Conservation (phyloP, 2,113 vertebrate species). For the Paramormyrops kingsleyae region DNA sequence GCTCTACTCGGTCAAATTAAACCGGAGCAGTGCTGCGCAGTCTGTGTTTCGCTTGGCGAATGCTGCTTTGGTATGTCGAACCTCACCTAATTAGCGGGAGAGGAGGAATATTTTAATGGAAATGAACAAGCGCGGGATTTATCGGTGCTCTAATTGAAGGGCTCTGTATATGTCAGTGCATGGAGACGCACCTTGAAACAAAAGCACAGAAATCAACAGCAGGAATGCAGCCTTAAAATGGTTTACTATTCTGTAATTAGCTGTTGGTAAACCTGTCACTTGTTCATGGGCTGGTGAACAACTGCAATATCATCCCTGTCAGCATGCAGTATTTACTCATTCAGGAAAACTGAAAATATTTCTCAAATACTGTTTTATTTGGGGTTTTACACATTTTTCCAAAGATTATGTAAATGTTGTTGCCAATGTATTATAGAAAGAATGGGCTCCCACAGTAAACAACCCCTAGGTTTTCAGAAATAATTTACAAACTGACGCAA, state of each 20-base stretch:
- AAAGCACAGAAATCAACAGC: constrained; percentile 2
- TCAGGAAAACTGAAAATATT: background rate
- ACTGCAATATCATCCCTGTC: background rate
- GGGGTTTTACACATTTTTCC: background rate
- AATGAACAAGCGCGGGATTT: constrained; percentile 61
- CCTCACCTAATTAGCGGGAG: constrained; percentile 59
- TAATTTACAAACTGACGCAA: background rate
- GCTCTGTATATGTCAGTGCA: constrained; percentile 41
- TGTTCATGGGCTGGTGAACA: constrained; percentile 39
- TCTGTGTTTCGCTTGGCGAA: constrained; percentile 44
- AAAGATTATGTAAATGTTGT: background rate
- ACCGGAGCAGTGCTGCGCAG: constrained; percentile 55
- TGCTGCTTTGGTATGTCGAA: constrained; percentile 41
- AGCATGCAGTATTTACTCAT: background rate
- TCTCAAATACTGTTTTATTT: background rate
- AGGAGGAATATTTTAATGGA: constrained; percentile 65
- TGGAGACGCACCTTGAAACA: constrained; percentile 10
- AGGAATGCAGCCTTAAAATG: constrained; percentile 47
- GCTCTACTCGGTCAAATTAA: constrained; percentile 69
- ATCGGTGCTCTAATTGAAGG: constrained; percentile 60
- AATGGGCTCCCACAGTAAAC: background rate
- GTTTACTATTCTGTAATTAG: constrained; percentile 57
- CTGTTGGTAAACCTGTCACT: constrained; percentile 47
- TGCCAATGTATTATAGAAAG: background rate
- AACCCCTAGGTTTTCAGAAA: background rate